Base-by-base conservation (phyloP, 1,140 invertebrate genomes). In the Drosophila sp. region DNA sequence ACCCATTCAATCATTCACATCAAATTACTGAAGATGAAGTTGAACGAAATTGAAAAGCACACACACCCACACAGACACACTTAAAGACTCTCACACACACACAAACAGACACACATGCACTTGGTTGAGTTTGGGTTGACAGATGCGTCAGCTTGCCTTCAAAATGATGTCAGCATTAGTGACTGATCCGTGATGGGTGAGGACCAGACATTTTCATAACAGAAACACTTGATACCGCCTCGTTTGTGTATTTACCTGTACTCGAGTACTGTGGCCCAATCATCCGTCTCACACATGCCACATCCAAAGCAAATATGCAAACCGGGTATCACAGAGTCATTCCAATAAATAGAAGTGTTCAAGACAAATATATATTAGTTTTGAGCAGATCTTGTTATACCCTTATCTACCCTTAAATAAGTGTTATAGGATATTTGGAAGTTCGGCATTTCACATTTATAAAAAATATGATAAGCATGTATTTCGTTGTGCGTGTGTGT, bases 101-200 rank as follows among this genome's bases (percentile, higher is more conserved):
- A 45, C 34, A 41, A 32, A n/a, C n/a, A n/a, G n/a, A 29, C 4
- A 53, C 29, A 45, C 29, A 50, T 18, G 36, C 38, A 45, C 18
- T 3, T 32, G 41, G 25, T 16, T 34, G 14, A 18, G 29, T 53
- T 36, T 70, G 56, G 16, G 36, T 13, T 82, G 79, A 87, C 78
- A 87, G 83, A 51, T 51, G 57, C 78, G 80, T 79, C 82, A 82
- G 82, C 67, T 87, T 82, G 79, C 46, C 79, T 70, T 82, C 72
- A 82, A 69, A 72, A 76, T 70, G 83, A 78, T 82, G 82, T 82
- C 79, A 89, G 83, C 82, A 66, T 89, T 79, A 89, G 78, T 79
- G 82, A 89, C 75, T 82, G 82, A 87, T 87, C 83, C 82, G 54
- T 76, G 70, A 71, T 77, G 78, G 66, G 43, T 27, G 18, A 14